Evolutionary conservation across 2,888 invertebrate species (phyloP), one percentile per base, ranked within the genome.

Genomic region (Ctenicera cuprea): DNA sequence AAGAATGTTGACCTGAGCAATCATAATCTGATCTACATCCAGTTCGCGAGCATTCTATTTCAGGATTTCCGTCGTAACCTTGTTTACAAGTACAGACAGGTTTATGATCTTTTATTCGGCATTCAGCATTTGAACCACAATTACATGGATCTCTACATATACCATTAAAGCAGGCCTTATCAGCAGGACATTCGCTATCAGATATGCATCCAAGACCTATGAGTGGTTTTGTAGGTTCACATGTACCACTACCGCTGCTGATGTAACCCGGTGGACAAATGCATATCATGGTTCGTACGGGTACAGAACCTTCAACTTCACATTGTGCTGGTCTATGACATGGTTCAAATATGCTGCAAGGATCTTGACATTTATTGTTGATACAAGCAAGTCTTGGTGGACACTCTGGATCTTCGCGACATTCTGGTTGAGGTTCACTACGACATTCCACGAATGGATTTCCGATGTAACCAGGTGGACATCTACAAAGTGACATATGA

Each of bases 191-290:
- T 79, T 97, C 95, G 38, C 90, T 90, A 83, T 96, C 95, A 2
- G 90, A 89, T 78, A 91, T 90, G 84, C 96, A 97, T 61, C 92
- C 91, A 2, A 91, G 89, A 61, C 90, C 89, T 8, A 88, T 82
- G 2, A 87, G 79, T 0, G 93, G 89, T 45, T 90, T 90, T n/a
- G 92, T 92, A 1, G 95, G 92, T 73, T 92, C 92, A 83, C 96
- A 95, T 45, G 93, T 91, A 61, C 95, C 95, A 78, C 92, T 92
- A 68, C 95, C 96, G 77, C 93, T 94, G 86, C 94, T 95, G 3
- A 95, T 91, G 81, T 95, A 96, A 16, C 97, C 97, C 63, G 94
- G 94, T 26, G 96, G 95, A 82, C 97, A 97, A 2, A 95, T 91
- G 84, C 97, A 97, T 41, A 95, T 91, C 94, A 97, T 95, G 0